Conservation (phyloP, 2,797 vertebrate species). For the Catostomus latipinnis region DNA sequence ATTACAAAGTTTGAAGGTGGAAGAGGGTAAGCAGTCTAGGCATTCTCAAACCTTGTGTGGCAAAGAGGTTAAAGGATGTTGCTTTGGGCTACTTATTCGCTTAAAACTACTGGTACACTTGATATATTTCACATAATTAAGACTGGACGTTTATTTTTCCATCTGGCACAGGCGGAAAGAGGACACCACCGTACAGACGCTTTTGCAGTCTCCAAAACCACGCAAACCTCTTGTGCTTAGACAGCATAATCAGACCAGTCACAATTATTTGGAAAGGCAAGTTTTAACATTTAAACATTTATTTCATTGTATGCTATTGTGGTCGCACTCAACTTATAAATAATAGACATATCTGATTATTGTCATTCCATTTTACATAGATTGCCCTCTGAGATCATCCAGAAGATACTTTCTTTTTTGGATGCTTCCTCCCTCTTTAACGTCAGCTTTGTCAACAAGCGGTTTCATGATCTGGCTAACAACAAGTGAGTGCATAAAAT, state of each 20-base stretch:
- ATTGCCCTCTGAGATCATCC: slow-evolving; percentile 84
- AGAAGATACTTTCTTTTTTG: slow-evolving; percentile 87
- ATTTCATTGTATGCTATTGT: too few relatives aligned
- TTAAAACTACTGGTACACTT: not conserved
- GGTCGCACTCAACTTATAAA: too few relatives aligned
- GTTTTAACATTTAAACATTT: slow-evolving; percentile 1
- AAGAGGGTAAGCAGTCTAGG: not conserved
- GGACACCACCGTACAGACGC: not conserved
- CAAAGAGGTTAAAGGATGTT: not conserved
- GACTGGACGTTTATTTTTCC: not conserved
- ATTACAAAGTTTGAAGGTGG: not conserved
- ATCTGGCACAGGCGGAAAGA: slow-evolving; percentile 10
- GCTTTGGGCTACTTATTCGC: not conserved
- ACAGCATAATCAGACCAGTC: not conserved
- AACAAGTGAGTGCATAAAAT: slow-evolving; percentile 84
- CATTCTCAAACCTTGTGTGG: not conserved
- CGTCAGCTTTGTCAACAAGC: slow-evolving; percentile 80
- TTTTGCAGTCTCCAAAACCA: not conserved
- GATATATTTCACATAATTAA: not conserved
- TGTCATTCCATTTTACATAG: slow-evolving; percentile 64
- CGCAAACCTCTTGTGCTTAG: not conserved
- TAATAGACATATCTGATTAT: too few relatives aligned
- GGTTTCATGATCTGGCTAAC: slow-evolving; percentile 81
- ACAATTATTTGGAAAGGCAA: slow-evolving; percentile 69
- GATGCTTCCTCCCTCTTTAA: slow-evolving; percentile 81